Evolutionary conservation across 1,140 invertebrate genomes (phyloP).

Genomic region (Chironomus striatipennis): DNA sequence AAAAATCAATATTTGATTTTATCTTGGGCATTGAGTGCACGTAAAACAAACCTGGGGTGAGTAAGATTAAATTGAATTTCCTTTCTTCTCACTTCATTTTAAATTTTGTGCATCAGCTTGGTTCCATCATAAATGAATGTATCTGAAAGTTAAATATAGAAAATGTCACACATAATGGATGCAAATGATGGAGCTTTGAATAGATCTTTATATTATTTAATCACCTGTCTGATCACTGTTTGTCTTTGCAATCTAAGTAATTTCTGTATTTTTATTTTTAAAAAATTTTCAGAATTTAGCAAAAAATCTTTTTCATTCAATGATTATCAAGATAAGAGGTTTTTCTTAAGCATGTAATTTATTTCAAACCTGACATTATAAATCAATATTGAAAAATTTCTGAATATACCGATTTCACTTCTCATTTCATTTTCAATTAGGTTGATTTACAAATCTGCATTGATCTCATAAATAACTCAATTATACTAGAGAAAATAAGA

Average conservation of each 20-base stretch:
- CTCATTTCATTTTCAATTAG: neutral
- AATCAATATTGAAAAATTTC: neutral
- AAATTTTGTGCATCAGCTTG: neutral
- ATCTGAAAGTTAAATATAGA: no score
- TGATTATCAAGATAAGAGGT: no score
- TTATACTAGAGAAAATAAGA: neutral
- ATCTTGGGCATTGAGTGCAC: neutral
- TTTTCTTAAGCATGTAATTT: no score
- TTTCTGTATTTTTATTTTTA: no score
- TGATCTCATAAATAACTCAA: slow-evolving; percentile 16
- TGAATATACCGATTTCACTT: neutral
- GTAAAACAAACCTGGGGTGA: neutral
- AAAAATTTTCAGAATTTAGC: no score
- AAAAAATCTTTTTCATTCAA: no score
- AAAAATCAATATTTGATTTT: slow-evolving; percentile 15
- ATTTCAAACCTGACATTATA: neutral
- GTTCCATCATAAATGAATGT: no score
- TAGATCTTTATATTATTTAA: no score
- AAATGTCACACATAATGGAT: no score
- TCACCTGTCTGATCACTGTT: no score
- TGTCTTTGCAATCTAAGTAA: no score
- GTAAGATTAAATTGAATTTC: neutral
- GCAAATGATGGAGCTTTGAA: no score
- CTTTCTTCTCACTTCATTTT: neutral
- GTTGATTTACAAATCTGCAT: slow-evolving; percentile 15